These are phyloP conservation scores for Schizothorax lantsangensis DNA, from an alignment of 2,797 vertebrate species.

Conservation along the genomic window DNA sequence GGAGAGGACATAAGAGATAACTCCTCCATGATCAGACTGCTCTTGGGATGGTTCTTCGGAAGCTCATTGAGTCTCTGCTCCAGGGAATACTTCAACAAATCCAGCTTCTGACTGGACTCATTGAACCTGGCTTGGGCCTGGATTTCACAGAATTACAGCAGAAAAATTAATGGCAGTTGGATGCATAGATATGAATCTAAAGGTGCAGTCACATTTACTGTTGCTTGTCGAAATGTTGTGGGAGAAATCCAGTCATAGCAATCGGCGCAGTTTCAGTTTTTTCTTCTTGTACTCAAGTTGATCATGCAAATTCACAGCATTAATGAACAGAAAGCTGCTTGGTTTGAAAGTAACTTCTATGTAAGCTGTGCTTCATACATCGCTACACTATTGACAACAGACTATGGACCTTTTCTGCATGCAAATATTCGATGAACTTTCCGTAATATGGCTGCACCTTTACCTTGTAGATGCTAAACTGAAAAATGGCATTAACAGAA, in stretches of 20 bases:
- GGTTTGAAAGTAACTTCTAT: background rate
- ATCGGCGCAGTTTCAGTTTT: no score
- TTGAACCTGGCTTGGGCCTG: slow-evolving; percentile 91
- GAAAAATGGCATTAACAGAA: background rate
- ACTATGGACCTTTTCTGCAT: background rate
- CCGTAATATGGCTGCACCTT: background rate
- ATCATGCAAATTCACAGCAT: background rate
- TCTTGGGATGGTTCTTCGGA: slow-evolving; percentile 88
- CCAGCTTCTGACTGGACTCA: slow-evolving; percentile 89
- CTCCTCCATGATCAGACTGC: slow-evolving; percentile 87
- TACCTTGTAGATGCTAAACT: background rate
- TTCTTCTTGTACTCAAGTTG: background rate
- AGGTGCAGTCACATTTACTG: background rate
- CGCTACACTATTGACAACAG: no score
- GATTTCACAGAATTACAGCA: slow-evolving; percentile 62
- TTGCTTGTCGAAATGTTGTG: background rate
- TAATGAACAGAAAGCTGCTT: background rate
- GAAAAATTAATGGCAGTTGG: background rate
- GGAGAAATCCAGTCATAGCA: background rate
- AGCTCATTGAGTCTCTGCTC: slow-evolving; percentile 89
- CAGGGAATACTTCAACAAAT: slow-evolving; percentile 88
- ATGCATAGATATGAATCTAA: slow-evolving; percentile 8
- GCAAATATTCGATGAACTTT: background rate
- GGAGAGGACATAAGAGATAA: slow-evolving; percentile 85
- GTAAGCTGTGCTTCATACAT: no score